Evolutionary conservation across 1,140 invertebrate species (phyloP).

Genomic region (Ips nitidus): DNA sequence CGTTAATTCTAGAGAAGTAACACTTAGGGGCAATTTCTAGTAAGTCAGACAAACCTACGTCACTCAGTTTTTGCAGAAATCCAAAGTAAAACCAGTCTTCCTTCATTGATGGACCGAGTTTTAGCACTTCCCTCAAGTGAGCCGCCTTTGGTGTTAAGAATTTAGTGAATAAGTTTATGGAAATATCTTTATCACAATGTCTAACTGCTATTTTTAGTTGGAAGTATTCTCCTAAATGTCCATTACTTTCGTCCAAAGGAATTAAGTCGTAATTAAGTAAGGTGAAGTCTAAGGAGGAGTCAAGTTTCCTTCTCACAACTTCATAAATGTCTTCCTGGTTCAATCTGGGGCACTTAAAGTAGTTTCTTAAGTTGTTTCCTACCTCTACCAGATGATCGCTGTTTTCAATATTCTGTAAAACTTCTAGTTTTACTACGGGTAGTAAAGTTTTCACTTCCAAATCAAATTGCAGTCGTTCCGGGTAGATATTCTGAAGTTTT

Average conservation of each 20-base stretch:
- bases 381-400: slow-evolving; percentile 7
- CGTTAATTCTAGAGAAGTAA: slow-evolving; percentile 23
- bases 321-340: slow-evolving; percentile 32
- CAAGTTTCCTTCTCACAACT: slow-evolving; percentile 18
- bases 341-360: slow-evolving; percentile 10
- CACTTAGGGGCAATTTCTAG: slow-evolving; percentile 30
- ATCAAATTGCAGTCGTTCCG: slow-evolving; percentile 4
- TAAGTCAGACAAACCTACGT: slow-evolving; percentile 20
- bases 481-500: not conserved
- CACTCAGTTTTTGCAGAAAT: slow-evolving; percentile 20
- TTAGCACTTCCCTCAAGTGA: slow-evolving; percentile 14
- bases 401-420: not conserved
- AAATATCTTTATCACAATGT: not conserved
- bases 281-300: not conserved
- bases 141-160: slow-evolving; percentile 15
- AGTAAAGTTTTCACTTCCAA: slow-evolving; percentile 6
- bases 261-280: slow-evolving; percentile 19
- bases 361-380: slow-evolving; percentile 1
- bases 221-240: slow-evolving; percentile 38
- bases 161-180: slow-evolving; percentile 35
- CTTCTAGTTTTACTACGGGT: slow-evolving; percentile 13
- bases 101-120: slow-evolving; percentile 17
- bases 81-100: slow-evolving; percentile 36
- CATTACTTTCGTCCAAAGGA: slow-evolving; percentile 23
- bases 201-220: slow-evolving; percentile 20